Evolutionary conservation across 1,140 invertebrate genomes (phyloP).

Genomic region (Chlorops oryzae): DNA sequence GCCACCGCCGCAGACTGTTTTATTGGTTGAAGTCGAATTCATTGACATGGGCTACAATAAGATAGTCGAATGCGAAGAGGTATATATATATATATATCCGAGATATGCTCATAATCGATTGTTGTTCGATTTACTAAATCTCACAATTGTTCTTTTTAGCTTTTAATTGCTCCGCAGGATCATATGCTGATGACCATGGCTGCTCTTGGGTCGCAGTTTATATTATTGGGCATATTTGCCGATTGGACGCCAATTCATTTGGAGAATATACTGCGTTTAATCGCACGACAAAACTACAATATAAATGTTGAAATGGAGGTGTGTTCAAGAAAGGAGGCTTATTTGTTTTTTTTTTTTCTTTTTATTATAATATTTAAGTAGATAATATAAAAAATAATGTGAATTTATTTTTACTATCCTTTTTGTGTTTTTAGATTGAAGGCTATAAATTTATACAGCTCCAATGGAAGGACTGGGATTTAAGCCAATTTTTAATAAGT

Average conservation of each 20-base stretch:
- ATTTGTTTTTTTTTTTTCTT: neutral
- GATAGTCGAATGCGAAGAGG: conserved; percentile 32
- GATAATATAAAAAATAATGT: neutral
- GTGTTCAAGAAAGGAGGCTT: no score
- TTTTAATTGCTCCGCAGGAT: conserved; percentile 36
- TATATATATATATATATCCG: conserved; percentile 10
- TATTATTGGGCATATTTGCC: conserved; percentile 36
- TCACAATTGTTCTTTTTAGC: conserved; percentile 17
- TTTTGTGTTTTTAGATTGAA: conserved; percentile 22
- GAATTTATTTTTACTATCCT: neutral
- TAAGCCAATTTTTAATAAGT: conserved; percentile 35
- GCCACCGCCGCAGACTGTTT: conserved; percentile 27
- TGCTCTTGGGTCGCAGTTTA: conserved; percentile 32
- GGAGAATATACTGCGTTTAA: conserved; percentile 22
- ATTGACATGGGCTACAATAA: conserved; percentile 63
- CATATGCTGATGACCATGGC: conserved; percentile 31
- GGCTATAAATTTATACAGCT: conserved; percentile 37
- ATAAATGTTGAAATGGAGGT: conserved; percentile 23
- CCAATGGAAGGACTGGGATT: conserved; percentile 39
- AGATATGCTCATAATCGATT: neutral
- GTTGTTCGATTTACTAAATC: neutral
- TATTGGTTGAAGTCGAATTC: conserved; percentile 55
- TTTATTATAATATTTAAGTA: neutral
- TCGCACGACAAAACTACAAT: conserved; percentile 29
- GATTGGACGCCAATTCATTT: conserved; percentile 34